phyloP scores from a whole-genome alignment of 2,113 vertebrate species.

The Neogobius melanostomus region DNA sequence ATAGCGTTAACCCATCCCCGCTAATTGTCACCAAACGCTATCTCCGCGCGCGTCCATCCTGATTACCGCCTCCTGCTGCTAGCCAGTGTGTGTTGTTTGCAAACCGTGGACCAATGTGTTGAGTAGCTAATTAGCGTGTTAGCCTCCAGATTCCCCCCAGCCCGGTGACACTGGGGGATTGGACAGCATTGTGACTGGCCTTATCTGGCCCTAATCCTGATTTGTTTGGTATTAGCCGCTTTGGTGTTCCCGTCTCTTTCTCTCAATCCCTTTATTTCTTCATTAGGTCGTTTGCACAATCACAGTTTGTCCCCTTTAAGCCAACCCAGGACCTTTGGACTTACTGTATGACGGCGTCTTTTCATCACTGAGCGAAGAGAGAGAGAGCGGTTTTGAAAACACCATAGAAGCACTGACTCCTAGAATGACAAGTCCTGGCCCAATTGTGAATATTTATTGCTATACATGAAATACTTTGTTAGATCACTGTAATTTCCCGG shows the following conservation, averaged over 20 bases:
- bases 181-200: constrained; percentile 70
- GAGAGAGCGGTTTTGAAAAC: neutral
- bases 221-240: constrained; percentile 66
- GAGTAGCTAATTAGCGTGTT: constrained; percentile 61
- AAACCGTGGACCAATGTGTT: constrained; percentile 68
- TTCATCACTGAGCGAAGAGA: neutral
- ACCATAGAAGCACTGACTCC: too few species aligned
- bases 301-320: constrained; percentile 33
- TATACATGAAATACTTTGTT: too few species aligned
- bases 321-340: constrained; percentile 19
- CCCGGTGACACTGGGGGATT: constrained; percentile 61
- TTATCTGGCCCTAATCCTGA: constrained; percentile 72
- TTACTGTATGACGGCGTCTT: constrained; percentile 17
- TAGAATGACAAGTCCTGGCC: too few species aligned
- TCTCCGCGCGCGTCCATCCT: constrained; percentile 59
- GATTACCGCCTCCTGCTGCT: constrained; percentile 65
- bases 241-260: constrained; percentile 26
- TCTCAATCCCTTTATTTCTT: constrained; percentile 25
- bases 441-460: too few species aligned
- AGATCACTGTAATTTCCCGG: too few species aligned
- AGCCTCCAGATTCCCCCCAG: constrained; percentile 57
- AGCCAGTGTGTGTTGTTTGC: constrained; percentile 62
- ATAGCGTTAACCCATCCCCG: constrained; percentile 30
- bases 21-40: constrained; percentile 54
- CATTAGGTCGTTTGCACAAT: constrained; percentile 26